phyloP scores from a whole-genome alignment of 2,888 invertebrate species.

The Campoplex nolae region DNA sequence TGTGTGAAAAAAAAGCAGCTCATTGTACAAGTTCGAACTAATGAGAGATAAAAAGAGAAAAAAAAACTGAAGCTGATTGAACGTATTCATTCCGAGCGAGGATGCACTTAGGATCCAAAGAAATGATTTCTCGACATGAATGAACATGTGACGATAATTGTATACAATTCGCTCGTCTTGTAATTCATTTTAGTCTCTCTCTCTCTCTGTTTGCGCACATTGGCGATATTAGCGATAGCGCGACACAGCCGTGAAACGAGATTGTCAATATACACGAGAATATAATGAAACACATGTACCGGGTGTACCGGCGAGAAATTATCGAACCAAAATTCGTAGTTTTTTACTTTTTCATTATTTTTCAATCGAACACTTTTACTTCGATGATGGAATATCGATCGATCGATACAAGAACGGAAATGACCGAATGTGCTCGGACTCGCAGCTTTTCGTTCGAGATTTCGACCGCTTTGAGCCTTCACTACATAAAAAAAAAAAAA shows the following conservation, averaged over 20 bases:
- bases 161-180: slow-evolving; percentile 40
- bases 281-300: not conserved
- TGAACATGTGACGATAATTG: slow-evolving; percentile 56
- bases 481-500: no score
- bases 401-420: no score
- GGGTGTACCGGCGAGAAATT: not conserved
- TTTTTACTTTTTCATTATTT: no score
- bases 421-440: no score
- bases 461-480: no score
- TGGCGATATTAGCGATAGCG: slow-evolving; percentile 30
- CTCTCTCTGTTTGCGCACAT: slow-evolving; percentile 9
- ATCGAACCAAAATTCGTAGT: not conserved
- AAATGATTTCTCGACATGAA: slow-evolving; percentile 46
- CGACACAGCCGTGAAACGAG: slow-evolving; percentile 15
- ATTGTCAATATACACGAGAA: slow-evolving; percentile 21
- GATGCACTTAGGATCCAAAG: slow-evolving; percentile 4
- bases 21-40: not conserved
- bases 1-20: not conserved
- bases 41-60: not conserved
- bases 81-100: slow-evolving; percentile 28
- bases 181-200: slow-evolving; percentile 55
- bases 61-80: not conserved
- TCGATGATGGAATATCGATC: no score
- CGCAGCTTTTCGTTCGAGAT: no score
- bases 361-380: no score